Evolutionary conservation across 2,113 vertebrate genomes (phyloP).

Genomic region (Rallus limicola): DNA sequence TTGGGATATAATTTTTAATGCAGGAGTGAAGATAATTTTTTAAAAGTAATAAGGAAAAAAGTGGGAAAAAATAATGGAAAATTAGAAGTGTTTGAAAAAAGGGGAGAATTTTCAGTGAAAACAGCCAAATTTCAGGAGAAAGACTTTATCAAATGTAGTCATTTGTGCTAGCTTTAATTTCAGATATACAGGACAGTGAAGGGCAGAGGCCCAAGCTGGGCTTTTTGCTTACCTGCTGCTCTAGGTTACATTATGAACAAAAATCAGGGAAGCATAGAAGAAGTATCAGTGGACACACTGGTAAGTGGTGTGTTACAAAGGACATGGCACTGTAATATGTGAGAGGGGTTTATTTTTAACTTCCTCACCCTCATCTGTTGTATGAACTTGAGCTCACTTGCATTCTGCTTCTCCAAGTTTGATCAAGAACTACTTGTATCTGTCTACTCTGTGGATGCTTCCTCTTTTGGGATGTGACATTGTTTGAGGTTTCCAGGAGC

Average conservation of each 20-base stretch:
- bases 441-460: background rate
- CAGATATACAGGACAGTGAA: background rate
- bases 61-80: background rate
- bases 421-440: background rate
- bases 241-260: background rate
- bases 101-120: background rate
- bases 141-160: background rate
- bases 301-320: background rate
- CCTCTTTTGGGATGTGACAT: background rate
- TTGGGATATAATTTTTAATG: background rate
- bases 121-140: background rate
- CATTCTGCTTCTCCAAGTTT: background rate
- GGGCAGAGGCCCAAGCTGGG: background rate
- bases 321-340: background rate
- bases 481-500: background rate
- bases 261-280: background rate
- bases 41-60: background rate
- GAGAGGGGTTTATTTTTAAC: background rate
- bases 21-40: background rate
- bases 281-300: background rate
- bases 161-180: background rate
- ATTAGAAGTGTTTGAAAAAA: background rate
- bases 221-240: background rate
- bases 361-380: background rate
- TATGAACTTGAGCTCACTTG: background rate